A percentile compares a stretch with the other conserved stretches of the same genome.
phyloP scores from a whole-genome alignment of 1,140 invertebrate species.

The Amyelois transitella region DNA sequence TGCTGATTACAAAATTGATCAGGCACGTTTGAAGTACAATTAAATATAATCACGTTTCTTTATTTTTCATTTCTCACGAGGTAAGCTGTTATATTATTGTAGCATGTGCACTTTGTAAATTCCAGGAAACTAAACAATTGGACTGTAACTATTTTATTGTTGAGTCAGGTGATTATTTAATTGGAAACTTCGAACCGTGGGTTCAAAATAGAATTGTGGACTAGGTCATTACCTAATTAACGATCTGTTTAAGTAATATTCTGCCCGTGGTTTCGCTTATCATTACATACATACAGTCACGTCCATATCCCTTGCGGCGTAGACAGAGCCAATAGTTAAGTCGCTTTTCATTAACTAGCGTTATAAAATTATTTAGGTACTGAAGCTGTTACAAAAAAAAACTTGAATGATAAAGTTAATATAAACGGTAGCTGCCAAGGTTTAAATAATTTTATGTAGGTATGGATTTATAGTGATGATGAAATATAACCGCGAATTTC shows the following conservation, averaged over 20 bases:
- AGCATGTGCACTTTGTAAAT: not conserved
- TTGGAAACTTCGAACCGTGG: not conserved
- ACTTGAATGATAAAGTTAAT: no score
- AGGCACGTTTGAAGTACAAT: not conserved
- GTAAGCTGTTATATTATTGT: constrained; percentile 7
- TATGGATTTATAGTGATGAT: no score
- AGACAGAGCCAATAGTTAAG: no score
- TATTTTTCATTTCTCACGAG: constrained; percentile 15
- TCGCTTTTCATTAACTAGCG: no score
- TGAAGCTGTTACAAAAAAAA: no score
- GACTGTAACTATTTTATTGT: not conserved
- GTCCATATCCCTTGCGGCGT: no score
- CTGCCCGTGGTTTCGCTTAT: not conserved
- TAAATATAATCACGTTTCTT: constrained; percentile 21
- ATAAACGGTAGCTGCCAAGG: no score
- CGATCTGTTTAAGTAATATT: not conserved
- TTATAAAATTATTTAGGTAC: no score
- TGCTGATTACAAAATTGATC: constrained; percentile 3
- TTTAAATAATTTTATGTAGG: no score
- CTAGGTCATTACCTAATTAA: not conserved
- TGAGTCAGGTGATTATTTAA: not conserved
- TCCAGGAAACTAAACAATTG: not conserved
- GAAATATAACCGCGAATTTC: no score
- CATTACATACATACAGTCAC: not conserved
- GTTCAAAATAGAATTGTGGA: not conserved